Conservation (phyloP, 1,140 invertebrate species). For the Zaprionus ghesquierei region DNA sequence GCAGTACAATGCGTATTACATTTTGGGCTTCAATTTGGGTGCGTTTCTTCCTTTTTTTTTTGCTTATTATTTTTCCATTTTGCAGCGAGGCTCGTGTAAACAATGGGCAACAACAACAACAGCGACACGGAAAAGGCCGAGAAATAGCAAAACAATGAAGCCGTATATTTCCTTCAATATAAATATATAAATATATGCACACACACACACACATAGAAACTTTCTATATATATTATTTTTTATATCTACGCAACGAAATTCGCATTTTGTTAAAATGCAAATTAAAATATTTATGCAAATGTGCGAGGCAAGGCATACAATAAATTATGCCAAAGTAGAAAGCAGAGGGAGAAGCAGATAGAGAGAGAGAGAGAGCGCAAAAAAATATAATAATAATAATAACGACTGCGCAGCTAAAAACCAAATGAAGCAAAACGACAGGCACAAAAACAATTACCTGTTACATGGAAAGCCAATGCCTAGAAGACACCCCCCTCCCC, state of each 20-base stretch:
- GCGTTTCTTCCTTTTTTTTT: background rate
- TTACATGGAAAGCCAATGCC: conserved; percentile 50
- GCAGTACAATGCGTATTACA: background rate
- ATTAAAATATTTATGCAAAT: conserved; percentile 81
- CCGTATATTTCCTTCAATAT: conserved; percentile 8
- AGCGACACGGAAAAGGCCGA: background rate
- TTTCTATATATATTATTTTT: conserved; percentile 12
- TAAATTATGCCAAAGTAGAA: conserved; percentile 71
- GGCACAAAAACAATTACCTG: conserved; percentile 67
- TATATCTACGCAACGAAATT: conserved; percentile 26
- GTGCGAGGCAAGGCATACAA: conserved; percentile 58
- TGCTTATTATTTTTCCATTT: conserved; percentile 27
- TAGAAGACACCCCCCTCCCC: background rate
- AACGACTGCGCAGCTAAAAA: conserved; percentile 25
- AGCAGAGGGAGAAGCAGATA: conserved; percentile 15
- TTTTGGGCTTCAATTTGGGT: conserved; percentile 25
- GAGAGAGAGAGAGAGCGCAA: conserved; percentile 6
- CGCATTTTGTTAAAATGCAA: conserved; percentile 74
- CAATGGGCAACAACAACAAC: conserved; percentile 1
- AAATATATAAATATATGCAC: conserved; percentile 1
- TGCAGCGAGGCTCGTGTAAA: conserved; percentile 9
- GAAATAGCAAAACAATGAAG: conserved; percentile 29
- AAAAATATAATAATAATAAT: conserved; percentile 50
- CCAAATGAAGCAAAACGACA: conserved; percentile 20
- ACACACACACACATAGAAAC: conserved; percentile 21